Evolutionary conservation across 2,113 vertebrate species (phyloP), one percentile per base, ranked within the genome.

Genomic region (Lycaon pictus): DNA sequence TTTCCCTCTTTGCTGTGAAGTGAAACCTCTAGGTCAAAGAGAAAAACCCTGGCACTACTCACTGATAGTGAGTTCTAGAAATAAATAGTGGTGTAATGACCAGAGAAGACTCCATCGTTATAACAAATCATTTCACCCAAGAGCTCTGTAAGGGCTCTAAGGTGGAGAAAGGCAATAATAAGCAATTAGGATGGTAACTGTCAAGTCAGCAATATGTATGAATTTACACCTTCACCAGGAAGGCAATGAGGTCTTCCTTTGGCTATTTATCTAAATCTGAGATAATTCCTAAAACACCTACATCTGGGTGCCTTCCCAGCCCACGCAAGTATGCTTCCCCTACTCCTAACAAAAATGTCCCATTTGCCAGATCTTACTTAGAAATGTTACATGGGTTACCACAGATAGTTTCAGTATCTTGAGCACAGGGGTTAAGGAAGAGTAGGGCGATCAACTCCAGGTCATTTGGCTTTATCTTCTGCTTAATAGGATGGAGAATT

Each of bases 201-300:
- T 77, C 19, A 27, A 53, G 92, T 89, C 37, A 80, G 69, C 53
- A 96, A 56, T 48, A 81, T 27, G 55, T 29, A 27, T 37, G 63
- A 69, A 93, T 79, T 63, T 48, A n/a, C 0, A 90, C 93, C 83
- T 90, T 97, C 95, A 93, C 80, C 51, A 25, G 71, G 96, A 97
- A 97, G 87, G 93, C 79, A 92, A 32, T 16, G 71, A 95, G 60
- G 37, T 90, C 79, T 92, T 96, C 92, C 92, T 96, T 94, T 93
- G 93, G 60, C 65, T 94, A 92, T 16, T 53, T 88, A 87, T 62
- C 86, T 53, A 88, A 80, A 93, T 92, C 51, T 79, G 74, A 94
- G 80, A 90, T 53, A 94, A 88, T 60, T 58, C 93, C 85, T 85
- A n/a, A 84, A 95, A 93, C 25, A 86, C 2, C 51, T 84, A 15